These are phyloP conservation scores for Epicauta chinensis DNA, from an alignment of 1,140 invertebrate genomes.

Conservation along the genomic window DNA sequence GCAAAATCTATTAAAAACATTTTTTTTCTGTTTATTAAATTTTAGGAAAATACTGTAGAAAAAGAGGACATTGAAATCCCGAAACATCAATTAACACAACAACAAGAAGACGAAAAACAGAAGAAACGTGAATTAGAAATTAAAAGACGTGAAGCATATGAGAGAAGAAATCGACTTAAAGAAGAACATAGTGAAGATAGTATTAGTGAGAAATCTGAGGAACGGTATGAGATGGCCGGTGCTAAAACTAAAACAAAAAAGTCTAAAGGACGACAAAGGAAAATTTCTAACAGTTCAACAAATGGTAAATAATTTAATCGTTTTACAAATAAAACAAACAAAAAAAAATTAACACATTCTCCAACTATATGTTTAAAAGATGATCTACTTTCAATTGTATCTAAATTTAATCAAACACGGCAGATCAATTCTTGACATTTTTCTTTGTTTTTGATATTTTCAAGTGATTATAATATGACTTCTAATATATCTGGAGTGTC, in stretches of 20 bases:
- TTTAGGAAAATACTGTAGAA: conserved; percentile 12
- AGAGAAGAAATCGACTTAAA: conserved; percentile 23
- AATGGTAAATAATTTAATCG: too few species aligned
- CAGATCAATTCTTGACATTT: neutral
- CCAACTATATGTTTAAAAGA: too few species aligned
- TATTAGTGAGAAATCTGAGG: conserved; percentile 21
- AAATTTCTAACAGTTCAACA: conserved; percentile 18
- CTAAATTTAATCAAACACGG: too few species aligned
- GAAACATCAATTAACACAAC: neutral
- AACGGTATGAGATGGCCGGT: conserved; percentile 39
- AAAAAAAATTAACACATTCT: too few species aligned
- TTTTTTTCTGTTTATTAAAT: neutral
- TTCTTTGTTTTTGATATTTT: neutral
- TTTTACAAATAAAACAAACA: too few species aligned
- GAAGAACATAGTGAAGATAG: conserved; percentile 22
- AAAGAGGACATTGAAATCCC: conserved; percentile 20
- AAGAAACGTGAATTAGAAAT: conserved; percentile 10
- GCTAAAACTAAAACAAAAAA: conserved; percentile 31
- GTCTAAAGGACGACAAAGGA: conserved; percentile 24
- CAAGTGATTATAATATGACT: neutral
- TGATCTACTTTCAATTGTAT: too few species aligned
- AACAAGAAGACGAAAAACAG: conserved; percentile 12
- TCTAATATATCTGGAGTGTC: too few species aligned
- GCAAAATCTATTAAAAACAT: neutral
- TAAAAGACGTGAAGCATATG: conserved; percentile 24